Evolutionary conservation across 2,797 vertebrate species (phyloP), one percentile per base, ranked within the genome.

Genomic region (Propithecus perrieri): DNA sequence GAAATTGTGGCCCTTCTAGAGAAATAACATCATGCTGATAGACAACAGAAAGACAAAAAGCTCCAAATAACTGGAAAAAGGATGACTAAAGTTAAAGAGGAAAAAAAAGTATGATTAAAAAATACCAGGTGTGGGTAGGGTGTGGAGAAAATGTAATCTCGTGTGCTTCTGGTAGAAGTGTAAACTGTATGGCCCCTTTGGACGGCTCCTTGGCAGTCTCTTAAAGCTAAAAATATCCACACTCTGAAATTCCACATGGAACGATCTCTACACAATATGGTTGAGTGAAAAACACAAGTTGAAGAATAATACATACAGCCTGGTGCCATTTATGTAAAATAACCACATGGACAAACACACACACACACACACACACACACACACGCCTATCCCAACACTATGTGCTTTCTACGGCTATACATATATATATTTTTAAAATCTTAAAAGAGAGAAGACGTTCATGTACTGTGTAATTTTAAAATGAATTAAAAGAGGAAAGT

Each of bases 151-250:
- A 83, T 78, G 43, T 50, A 9, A 24, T 81, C 76, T 92, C 43
- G 1, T 17, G 2, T 15, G 35, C 78, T 86, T 83, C 76, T 89
- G 33, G 80, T 76, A 24, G 55, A 87, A 91, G 79, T 91, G 83
- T 94, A 53, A 86, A 79, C 81, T n/a, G 38, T 57, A 43, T 10
- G 17, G 75, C 74, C 76, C 67, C 75, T 93, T 85, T 91, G 81
- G 46, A 84, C 5, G 59, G 78, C 67, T 94, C 89, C 74, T 95
- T 79, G 85, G 74, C 78, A 72, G 85, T 89, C 71, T 65, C 50
- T 90, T 84, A 55, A 93, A 75, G 88, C 85, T 69, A 88, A 94
- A 96, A 95, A 71, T 75, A 81, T 33, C 78, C 18, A 12, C 15
- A 50, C 41, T 61, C 63, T 20, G 43, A 61, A 90, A 65, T 43